Conservation (phyloP, 2,113 vertebrate genomes). For the Perognathus longimembris region DNA sequence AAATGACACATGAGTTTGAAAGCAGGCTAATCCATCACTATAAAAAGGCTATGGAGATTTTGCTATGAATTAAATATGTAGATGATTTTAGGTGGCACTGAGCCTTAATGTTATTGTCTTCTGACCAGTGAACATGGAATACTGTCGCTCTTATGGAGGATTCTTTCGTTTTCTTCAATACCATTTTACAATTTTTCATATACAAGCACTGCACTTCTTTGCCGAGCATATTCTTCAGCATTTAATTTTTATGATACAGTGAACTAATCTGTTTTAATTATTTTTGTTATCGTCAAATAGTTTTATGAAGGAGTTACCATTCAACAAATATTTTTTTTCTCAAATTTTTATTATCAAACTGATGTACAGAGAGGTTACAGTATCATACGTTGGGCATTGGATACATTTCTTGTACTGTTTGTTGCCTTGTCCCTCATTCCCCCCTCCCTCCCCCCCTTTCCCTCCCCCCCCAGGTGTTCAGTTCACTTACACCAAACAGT, state of each 20-base stretch:
- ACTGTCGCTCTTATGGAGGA: background rate
- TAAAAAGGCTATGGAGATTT: background rate
- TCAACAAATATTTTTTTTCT: too few species aligned
- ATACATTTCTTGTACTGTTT: too few species aligned
- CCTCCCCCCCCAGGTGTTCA: too few species aligned
- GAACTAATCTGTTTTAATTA: too few species aligned
- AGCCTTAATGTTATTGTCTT: background rate
- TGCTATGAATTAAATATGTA: background rate
- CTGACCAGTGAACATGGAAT: background rate
- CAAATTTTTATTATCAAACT: too few species aligned
- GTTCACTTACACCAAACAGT: too few species aligned
- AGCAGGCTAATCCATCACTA: background rate
- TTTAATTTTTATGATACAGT: background rate
- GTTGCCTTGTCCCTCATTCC: too few species aligned
- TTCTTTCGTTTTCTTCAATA: constrained; percentile 14
- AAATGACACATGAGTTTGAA: background rate
- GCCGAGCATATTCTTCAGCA: background rate
- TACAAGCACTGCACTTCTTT: background rate
- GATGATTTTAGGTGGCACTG: background rate
- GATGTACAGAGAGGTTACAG: too few species aligned
- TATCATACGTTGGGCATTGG: too few species aligned
- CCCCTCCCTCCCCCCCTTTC: too few species aligned
- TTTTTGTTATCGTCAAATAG: too few species aligned
- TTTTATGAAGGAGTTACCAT: too few species aligned
- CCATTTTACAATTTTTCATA: background rate